Evolutionary conservation across 2,888 invertebrate species (phyloP), one percentile per base, ranked within the genome.

Genomic region (Ochropacha duplaris): DNA sequence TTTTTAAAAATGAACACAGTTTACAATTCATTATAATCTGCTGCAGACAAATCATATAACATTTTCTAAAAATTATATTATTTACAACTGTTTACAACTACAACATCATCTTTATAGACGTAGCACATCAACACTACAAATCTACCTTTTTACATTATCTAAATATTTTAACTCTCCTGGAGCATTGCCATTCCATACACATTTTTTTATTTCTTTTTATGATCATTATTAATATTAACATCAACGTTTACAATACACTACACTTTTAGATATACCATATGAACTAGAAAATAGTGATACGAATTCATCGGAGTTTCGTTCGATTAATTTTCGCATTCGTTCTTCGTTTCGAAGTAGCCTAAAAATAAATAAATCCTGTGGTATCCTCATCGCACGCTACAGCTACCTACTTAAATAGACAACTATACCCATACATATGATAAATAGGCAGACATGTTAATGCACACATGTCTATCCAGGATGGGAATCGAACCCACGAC

Each of bases 1-100:
- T 87, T 88, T 87, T 88, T 80, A 84, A 75, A 82, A 88, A 86
- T 91, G 91, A 92, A 90, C 91, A 91, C 90, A 90, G 86, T 90
- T 84, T 85, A 90, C 83, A 78, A 71, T 79, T 66, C 63, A 78
- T 79, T 75, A 74, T 79, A 73, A 76, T 79, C 78, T 82, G 71
- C 72, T 74, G 77, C 76, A 76, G 75, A 71, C 73, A 71, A 73
- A 64, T 72, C 69, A 62, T 72, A 58, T 61, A 69, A 19, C 19
- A 62, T 63, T 60, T 55, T 59, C 56, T 55, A 61, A 28, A 22
- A 50, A 59, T 57, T 57, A 49, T 49, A 55, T 44, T 66, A 66
- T 66, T 65, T 64, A 65, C 64, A n/a, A n/a, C n/a, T n/a, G n/a
- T n/a, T n/a, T n/a, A n/a, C n/a, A n/a, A n/a, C n/a, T n/a, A n/a